phyloP scores from a whole-genome alignment of 2,113 vertebrate species.

The Pithys albifrons region DNA sequence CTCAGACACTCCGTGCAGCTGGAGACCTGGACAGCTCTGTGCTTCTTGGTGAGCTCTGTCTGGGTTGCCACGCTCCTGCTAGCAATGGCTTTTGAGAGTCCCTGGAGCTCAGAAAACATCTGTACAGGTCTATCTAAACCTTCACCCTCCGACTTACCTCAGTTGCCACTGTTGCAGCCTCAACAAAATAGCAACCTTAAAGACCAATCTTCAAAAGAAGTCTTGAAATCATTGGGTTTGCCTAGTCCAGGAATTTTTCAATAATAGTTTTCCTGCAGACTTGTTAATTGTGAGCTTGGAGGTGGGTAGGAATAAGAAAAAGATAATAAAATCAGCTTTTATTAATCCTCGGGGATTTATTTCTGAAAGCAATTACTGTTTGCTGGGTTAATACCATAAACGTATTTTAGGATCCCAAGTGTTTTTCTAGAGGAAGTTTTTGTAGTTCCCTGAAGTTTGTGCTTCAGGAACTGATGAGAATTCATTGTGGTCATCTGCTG shows the following conservation, averaged over 20 bases:
- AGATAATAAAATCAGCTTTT: not conserved
- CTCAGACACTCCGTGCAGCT: not conserved
- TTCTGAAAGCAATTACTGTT: not conserved
- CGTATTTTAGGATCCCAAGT: not conserved
- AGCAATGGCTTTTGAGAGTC: not conserved
- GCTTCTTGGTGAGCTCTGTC: not conserved
- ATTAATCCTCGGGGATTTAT: not conserved
- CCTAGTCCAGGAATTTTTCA: not conserved
- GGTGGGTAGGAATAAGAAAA: not conserved
- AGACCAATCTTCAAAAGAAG: not conserved
- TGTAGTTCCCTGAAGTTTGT: not conserved
- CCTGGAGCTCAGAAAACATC: not conserved
- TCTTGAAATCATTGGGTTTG: not conserved
- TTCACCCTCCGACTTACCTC: not conserved
- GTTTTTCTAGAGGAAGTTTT: not conserved
- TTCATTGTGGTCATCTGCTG: not conserved
- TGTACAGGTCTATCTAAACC: not conserved
- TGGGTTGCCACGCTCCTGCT: not conserved
- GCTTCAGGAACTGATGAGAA: not conserved
- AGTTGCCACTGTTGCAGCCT: not conserved
- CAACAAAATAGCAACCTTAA: not conserved
- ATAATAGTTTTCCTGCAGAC: not conserved
- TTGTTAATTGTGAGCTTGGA: not conserved
- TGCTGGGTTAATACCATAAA: not conserved
- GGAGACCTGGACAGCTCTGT: rapidly evolving